A percentile compares a stretch with the other conserved stretches of the same genome.
Conservation (phyloP, 2,888 invertebrate genomes). For the Mechanitis mazaeus region DNA sequence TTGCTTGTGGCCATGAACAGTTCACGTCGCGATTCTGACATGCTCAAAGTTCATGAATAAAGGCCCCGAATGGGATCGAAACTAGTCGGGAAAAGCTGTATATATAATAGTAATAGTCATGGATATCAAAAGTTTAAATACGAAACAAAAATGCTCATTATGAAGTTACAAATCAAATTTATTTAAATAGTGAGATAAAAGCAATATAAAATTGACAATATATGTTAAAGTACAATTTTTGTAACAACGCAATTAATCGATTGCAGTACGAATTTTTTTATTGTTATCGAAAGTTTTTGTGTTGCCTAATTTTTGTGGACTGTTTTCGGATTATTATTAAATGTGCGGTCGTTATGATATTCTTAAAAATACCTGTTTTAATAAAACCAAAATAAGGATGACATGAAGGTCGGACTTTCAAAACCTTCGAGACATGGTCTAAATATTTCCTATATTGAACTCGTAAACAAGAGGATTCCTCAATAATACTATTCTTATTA, state of each 20-base stretch:
- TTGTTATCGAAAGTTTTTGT: conserved; percentile 16
- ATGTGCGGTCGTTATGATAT: background rate
- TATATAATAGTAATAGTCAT: too few species aligned
- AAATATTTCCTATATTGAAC: conserved; percentile 21
- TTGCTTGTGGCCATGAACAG: too few species aligned
- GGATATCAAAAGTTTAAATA: too few species aligned
- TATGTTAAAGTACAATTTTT: background rate
- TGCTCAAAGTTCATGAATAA: too few species aligned
- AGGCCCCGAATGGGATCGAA: too few species aligned
- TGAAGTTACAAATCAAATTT: too few species aligned
- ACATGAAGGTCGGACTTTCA: conserved; percentile 16
- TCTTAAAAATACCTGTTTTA: background rate
- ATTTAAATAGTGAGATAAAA: too few species aligned
- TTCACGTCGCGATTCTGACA: too few species aligned
- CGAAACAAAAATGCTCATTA: too few species aligned
- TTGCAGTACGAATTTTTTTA: conserved; percentile 10
- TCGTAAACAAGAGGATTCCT: background rate
- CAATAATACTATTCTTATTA: too few species aligned
- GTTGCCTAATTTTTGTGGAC: conserved; percentile 15
- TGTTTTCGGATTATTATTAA: conserved; percentile 1
- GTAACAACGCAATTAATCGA: conserved; percentile 15
- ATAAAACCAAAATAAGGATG: conserved; percentile 15
- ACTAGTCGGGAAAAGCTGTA: too few species aligned
- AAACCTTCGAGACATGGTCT: conserved; percentile 14
- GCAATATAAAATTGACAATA: too few species aligned